Conservation (phyloP, 2,113 vertebrate genomes). For the Bettongia penicillata region DNA sequence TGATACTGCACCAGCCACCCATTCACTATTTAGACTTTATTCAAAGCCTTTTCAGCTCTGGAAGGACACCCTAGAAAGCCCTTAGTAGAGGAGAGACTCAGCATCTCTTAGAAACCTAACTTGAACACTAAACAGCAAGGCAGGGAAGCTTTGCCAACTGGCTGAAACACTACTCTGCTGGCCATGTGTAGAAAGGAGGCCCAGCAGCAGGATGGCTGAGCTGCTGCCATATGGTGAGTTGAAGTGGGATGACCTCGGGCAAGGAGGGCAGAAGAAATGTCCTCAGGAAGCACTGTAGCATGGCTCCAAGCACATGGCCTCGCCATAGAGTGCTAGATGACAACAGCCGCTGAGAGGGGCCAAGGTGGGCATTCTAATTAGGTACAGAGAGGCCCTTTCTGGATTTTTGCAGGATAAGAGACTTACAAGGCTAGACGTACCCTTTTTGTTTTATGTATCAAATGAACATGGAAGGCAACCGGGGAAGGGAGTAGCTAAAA, state of each 20-base stretch:
- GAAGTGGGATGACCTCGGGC: conserved; percentile 44
- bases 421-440: not conserved
- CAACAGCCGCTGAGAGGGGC: not conserved
- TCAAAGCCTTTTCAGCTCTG: not conserved
- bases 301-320: not conserved
- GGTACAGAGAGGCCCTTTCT: not conserved
- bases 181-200: conserved; percentile 11
- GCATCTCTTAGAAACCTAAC: not conserved
- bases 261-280: conserved; percentile 39
- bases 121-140: not conserved
- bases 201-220: conserved; percentile 43
- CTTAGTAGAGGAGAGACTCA: not conserved
- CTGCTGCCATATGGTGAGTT: conserved; percentile 61
- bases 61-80: not conserved
- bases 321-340: not conserved
- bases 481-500: not conserved
- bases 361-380: not conserved
- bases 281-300: conserved; percentile 34
- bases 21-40: not conserved
- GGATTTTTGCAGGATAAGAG: not conserved
- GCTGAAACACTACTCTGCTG: conserved; percentile 15
- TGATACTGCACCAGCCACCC: not conserved
- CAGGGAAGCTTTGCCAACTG: conserved; percentile 2
- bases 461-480: not conserved
- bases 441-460: not conserved